Conservation (phyloP, 1,140 invertebrate species). For the Paramacrobiotus metropolitanus region DNA sequence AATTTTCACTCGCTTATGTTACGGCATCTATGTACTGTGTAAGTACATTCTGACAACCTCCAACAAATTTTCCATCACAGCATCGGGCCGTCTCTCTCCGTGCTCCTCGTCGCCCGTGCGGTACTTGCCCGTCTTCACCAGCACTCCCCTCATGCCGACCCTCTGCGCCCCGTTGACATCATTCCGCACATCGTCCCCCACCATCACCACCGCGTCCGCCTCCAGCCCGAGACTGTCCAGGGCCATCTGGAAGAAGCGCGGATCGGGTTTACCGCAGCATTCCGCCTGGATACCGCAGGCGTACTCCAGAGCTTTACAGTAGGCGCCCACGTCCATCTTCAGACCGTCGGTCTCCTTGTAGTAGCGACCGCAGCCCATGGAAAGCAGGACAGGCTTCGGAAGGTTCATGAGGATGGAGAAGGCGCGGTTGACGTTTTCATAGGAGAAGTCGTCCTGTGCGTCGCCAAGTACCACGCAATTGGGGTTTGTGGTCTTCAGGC, state of each 20-base stretch:
- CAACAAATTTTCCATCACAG: constrained; percentile 29
- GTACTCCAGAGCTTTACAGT: constrained; percentile 20
- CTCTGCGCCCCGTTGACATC: constrained; percentile 33
- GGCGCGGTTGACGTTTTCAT: constrained; percentile 30
- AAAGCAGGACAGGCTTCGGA: constrained; percentile 25
- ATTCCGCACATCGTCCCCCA: constrained; percentile 34
- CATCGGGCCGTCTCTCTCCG: constrained; percentile 28
- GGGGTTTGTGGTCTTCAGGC: constrained; percentile 22
- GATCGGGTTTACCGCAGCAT: constrained; percentile 33
- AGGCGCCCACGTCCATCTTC: constrained; percentile 31
- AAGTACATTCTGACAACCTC: too few relatives aligned
- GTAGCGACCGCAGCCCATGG: constrained; percentile 30
- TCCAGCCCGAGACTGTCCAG: constrained; percentile 24
- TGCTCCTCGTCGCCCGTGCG: constrained; percentile 28
- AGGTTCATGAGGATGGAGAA: constrained; percentile 26
- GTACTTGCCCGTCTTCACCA: constrained; percentile 36
- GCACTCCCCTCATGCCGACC: constrained; percentile 28
- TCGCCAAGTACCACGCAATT: constrained; percentile 35
- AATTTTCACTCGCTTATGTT: too few relatives aligned
- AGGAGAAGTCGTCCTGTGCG: constrained; percentile 29
- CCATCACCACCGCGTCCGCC: constrained; percentile 21
- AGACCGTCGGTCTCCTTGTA: constrained; percentile 29
- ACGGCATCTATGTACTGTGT: too few relatives aligned
- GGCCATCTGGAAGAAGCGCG: constrained; percentile 27
- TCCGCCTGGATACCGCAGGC: constrained; percentile 28